Conservation (phyloP, 2,888 invertebrate genomes). For the Allygus modestus region DNA sequence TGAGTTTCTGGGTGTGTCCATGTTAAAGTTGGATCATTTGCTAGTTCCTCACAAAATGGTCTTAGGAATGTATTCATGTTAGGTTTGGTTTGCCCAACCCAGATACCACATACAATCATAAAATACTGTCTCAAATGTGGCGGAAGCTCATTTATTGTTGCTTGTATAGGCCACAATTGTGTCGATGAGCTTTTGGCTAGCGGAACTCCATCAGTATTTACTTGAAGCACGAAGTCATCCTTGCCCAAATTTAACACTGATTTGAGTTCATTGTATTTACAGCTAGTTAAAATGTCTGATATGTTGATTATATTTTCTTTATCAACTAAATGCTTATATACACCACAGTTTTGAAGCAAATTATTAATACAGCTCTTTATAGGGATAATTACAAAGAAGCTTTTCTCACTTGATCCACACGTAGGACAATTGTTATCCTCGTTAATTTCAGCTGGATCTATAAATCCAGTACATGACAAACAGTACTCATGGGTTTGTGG, state of each 20-base stretch:
- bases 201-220: conserved; percentile 1
- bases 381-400: neutral
- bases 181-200: neutral
- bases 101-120: conserved; percentile 6
- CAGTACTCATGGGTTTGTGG: neutral
- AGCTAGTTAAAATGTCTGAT: neutral
- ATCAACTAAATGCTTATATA: neutral
- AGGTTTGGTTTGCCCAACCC: neutral
- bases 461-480: neutral
- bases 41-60: neutral
- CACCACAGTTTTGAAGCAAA: neutral
- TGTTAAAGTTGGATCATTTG: neutral
- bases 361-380: neutral
- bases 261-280: neutral
- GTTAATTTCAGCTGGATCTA: neutral
- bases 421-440: neutral
- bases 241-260: neutral
- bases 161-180: neutral
- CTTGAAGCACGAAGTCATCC: neutral
- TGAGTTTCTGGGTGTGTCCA: neutral
- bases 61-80: neutral
- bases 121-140: neutral
- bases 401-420: neutral
- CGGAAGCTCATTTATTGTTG: neutral
- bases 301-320: neutral